These are phyloP conservation scores for Andinoacara biseriatus DNA, from an alignment of 2,113 vertebrate genomes.

Conservation along the genomic window DNA sequence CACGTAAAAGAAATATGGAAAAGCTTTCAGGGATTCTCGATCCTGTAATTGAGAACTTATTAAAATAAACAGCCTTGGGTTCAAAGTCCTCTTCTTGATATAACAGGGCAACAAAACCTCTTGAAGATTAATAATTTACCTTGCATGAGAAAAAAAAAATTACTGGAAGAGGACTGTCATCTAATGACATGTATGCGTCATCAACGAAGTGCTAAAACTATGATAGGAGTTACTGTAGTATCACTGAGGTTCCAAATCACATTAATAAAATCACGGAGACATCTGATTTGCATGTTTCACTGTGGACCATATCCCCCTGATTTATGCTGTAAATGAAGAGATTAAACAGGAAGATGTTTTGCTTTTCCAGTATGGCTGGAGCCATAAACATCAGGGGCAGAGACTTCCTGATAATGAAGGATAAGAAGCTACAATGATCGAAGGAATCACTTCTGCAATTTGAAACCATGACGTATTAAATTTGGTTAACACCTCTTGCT, in stretches of 20 bases:
- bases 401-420: constrained; percentile 1
- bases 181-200: background rate
- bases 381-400: background rate
- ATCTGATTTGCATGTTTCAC: background rate
- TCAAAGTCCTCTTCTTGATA: constrained; percentile 61
- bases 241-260: background rate
- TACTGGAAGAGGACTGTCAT: background rate
- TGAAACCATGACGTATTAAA: background rate
- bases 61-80: background rate
- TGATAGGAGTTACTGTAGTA: background rate
- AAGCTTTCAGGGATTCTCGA: background rate
- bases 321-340: background rate
- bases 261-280: background rate
- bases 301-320: background rate
- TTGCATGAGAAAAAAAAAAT: background rate
- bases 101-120: constrained; percentile 54
- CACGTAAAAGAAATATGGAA: background rate
- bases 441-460: background rate
- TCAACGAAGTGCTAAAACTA: background rate
- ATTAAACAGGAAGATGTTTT: background rate
- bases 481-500: background rate
- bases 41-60: background rate
- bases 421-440: background rate
- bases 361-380: background rate
- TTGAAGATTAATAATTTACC: constrained; percentile 66